Evolutionary conservation across 2,113 vertebrate genomes (phyloP).

Genomic region (Paraplagusia blochii): DNA sequence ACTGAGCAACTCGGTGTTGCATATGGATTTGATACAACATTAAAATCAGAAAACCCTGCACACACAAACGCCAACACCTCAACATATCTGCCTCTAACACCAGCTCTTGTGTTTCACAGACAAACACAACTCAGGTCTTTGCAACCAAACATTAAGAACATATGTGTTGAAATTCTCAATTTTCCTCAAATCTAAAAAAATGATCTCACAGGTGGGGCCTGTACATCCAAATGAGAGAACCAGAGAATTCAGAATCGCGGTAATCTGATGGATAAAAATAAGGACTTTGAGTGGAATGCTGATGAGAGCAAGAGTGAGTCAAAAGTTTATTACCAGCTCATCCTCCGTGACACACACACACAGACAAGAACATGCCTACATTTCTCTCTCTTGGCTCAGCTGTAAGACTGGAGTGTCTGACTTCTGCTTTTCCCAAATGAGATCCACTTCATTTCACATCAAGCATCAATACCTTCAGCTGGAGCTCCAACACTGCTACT

Average conservation of each 20-base stretch:
- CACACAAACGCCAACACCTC: too few relatives aligned
- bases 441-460: constrained; percentile 66
- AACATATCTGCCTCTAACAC: constrained; percentile 1
- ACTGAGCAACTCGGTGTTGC: too few relatives aligned
- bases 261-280: constrained; percentile 40
- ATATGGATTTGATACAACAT: too few relatives aligned
- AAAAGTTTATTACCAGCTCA: constrained; percentile 66
- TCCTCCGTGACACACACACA: constrained; percentile 36
- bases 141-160: not conserved
- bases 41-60: too few relatives aligned
- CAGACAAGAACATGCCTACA: constrained; percentile 42
- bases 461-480: constrained; percentile 63
- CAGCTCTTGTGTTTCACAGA: not conserved
- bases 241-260: constrained; percentile 33
- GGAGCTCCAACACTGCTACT: constrained; percentile 41
- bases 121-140: not conserved
- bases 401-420: constrained; percentile 54
- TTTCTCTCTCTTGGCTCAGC: constrained; percentile 64
- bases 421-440: constrained; percentile 63
- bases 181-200: constrained; percentile 10
- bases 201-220: constrained; percentile 22
- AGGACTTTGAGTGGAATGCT: constrained; percentile 43
- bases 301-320: constrained; percentile 55
- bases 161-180: constrained; percentile 6
- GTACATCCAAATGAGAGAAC: constrained; percentile 27